Base-by-base conservation (phyloP, 2,797 vertebrate species). In the Benthosema pterotum region DNA sequence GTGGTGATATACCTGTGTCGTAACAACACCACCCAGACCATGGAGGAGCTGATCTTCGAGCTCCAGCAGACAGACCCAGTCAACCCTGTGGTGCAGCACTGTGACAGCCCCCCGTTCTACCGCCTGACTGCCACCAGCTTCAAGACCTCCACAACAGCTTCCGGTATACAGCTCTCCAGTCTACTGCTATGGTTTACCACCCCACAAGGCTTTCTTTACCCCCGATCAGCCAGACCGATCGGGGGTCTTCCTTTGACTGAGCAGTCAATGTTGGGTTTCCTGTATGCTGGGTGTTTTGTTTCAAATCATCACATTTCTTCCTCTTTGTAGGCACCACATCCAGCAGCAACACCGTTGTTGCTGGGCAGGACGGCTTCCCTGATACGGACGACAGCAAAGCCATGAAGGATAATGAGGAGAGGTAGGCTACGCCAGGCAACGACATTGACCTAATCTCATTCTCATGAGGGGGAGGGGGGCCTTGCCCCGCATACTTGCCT, bases 11-110 rank as follows among this genome's bases (percentile, higher is more conserved):
- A 97, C 82, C 77, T 99, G 2, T 99, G 98, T 77, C 94, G 97
- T 43, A 97, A 98, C 82, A 99, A 97, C 89, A 99, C 97, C 57
- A 97, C 95, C 53, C 96, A 98, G 70, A 98, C 95, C 64, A 98
- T 99, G 97, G 97, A 99, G 81, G 96, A 98, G 77, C 84, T 99
- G 58, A 91, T 99, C 17, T 98, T 97, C 61, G 98, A 99, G 85
- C 86, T 99, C 22, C 96, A 98, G 72, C 97, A 98, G 86, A 99
- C 96, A 0, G 98, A 99, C 72, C 96, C 97, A 0, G 95, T 99
- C 72, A 98, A 99, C 84, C 96, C 97, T 2, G 95, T 97, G 19
- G 97, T 99, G 72, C 94, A 97, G 71, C 98, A 98, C 59, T 97
- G 96, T 0, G 97, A 99, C 80, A 97, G 95, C 72, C 95, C 98